These are phyloP conservation scores for Eristalis tenax DNA, from an alignment of 2,888 invertebrate genomes.

Conservation along the genomic window DNA sequence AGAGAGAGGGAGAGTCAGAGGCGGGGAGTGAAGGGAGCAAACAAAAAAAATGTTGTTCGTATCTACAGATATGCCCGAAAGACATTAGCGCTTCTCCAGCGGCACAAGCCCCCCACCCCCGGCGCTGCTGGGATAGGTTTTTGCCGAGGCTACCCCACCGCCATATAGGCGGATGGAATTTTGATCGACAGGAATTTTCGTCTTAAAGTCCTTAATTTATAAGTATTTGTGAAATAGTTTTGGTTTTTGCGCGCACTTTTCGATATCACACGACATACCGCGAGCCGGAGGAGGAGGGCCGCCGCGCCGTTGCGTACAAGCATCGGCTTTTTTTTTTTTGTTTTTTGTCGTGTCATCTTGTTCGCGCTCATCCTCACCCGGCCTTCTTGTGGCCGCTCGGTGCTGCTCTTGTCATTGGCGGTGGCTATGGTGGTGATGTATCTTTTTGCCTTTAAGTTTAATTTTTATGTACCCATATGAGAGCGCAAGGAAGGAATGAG, in stretches of 20 bases:
- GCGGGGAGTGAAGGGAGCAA: neutral
- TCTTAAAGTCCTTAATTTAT: slow-evolving; percentile 81
- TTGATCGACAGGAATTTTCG: slow-evolving; percentile 82
- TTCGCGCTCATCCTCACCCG: slow-evolving; percentile 62
- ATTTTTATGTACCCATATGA: slow-evolving; percentile 68
- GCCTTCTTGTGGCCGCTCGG: slow-evolving; percentile 14
- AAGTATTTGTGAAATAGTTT: slow-evolving; percentile 81
- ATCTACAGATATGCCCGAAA: slow-evolving; percentile 36
- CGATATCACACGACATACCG: slow-evolving; percentile 67
- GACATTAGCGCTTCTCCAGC: slow-evolving; percentile 62
- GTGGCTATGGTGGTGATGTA: slow-evolving; percentile 2
- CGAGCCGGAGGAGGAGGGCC: slow-evolving; percentile 4
- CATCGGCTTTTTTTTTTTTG: neutral
- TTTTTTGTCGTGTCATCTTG: slow-evolving; percentile 2
- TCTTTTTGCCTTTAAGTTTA: slow-evolving; percentile 46
- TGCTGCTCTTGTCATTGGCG: slow-evolving; percentile 4
- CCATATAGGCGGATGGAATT: slow-evolving; percentile 76
- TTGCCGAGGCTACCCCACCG: slow-evolving; percentile 58
- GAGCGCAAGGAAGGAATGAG: slow-evolving; percentile 39
- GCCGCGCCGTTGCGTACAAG: slow-evolving; percentile 1
- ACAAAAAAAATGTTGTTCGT: neutral
- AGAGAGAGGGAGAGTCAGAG: neutral
- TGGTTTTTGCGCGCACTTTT: slow-evolving; percentile 74
- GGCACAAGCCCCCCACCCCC: slow-evolving; percentile 25
- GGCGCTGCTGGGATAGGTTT: slow-evolving; percentile 36